Evolutionary conservation across 2,797 vertebrate species (phyloP), one percentile per base, ranked within the genome.

Genomic region (Botia kubotai): DNA sequence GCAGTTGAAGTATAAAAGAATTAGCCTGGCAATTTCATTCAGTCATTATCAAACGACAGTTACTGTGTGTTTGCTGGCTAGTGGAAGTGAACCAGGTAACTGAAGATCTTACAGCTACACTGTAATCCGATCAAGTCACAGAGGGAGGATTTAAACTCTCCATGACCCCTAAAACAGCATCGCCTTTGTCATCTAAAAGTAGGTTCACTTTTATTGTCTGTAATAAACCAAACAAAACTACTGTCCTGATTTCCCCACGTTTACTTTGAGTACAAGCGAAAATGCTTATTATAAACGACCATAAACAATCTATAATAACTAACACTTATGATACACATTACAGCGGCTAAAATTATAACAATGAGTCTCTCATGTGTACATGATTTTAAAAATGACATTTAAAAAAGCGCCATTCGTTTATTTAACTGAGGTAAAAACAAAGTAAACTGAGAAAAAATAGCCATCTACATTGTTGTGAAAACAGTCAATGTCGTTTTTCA

Each of bases 81-180:
- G 21, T 67, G 19, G 3, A 29, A 77, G 63, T 17, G 23, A 78
- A 39, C 23, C 43, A 50, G 50, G 6, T 50, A n/a, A 52, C 7
- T 53, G 48, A 17, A 39, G 33, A 73, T 58, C 75, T 12, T 11
- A 36, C 57, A 53, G 69, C 55, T 71, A 66, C 23, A 21, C 21
- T 65, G 14, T 83, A 80, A 83, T 77, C 78, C 23, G 26, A 80
- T 80, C 39, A 76, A 46, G 58, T 57, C 65, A 14, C 29, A 43
- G 39, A 19, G 62, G 82, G 39, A 19, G 62, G 82, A 52, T 67
- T 80, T 72, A 72, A 72, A 76, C 60, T 11, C 29, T n/a, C 23
- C 72, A 60, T 72, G 67, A 58, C n/a, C 58, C 58, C 23, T 6
- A 11, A 48, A 29, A 33, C 23, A 68, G 17, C 62, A 7, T 46